A percentile compares a stretch with the other conserved stretches of the same genome.
Conservation (phyloP, 2,113 vertebrate genomes). For the Spea multiplicata region DNA sequence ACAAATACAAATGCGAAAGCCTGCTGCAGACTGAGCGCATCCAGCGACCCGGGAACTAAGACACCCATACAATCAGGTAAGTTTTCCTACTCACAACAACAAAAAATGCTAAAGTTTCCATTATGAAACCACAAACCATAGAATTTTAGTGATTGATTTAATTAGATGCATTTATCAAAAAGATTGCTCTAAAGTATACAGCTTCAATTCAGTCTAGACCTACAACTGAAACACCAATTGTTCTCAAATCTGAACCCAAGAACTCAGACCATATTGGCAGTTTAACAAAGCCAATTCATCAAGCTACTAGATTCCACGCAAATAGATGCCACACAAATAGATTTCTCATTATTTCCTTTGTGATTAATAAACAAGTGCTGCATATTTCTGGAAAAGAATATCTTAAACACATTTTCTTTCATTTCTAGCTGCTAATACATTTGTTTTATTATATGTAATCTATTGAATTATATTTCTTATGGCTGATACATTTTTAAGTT, state of each 20-base stretch:
- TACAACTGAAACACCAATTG: not conserved
- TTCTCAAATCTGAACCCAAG: not conserved
- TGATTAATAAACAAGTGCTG: slow-evolving; percentile 8
- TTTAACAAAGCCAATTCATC: slow-evolving; percentile 32
- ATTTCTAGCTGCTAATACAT: no score
- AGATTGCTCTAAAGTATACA: not conserved
- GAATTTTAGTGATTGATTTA: not conserved
- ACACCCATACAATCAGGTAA: no score
- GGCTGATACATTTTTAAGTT: no score
- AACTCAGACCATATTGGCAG: slow-evolving; percentile 26
- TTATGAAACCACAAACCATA: no score
- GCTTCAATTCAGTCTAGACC: not conserved
- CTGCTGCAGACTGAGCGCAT: no score
- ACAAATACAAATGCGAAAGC: no score
- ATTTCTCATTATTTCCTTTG: slow-evolving; percentile 36
- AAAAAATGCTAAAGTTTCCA: no score
- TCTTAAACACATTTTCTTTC: not conserved
- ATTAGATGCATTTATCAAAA: not conserved
- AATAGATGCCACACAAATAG: slow-evolving; percentile 20
- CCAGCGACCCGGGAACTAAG: no score
- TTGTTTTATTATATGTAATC: no score
- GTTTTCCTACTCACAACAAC: no score
- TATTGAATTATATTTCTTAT: no score
- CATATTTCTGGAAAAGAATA: slow-evolving; percentile 22
- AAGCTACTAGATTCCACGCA: slow-evolving; percentile 12